phyloP scores from a whole-genome alignment of 1,140 invertebrate species.

The Archivesica marissinica region DNA sequence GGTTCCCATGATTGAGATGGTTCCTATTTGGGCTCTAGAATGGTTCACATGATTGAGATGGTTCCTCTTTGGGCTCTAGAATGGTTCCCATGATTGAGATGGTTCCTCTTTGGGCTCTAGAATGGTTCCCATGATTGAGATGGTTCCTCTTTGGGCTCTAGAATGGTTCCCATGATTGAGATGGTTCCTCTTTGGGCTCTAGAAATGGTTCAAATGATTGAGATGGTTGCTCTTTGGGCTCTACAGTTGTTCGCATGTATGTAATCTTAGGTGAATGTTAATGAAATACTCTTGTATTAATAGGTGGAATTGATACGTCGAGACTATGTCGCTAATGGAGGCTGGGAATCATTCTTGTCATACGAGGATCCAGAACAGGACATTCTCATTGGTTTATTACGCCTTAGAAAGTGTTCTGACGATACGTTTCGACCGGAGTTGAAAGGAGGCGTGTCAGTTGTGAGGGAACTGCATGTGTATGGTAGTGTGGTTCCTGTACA shows the following conservation, averaged over 20 bases:
- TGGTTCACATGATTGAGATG: too few relatives aligned
- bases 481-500: constrained; percentile 98
- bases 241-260: not conserved
- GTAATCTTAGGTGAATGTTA: not conserved
- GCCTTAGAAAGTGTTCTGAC: constrained; percentile 95
- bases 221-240: too few relatives aligned
- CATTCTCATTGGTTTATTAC: constrained; percentile 96
- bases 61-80: too few relatives aligned
- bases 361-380: constrained; percentile 99
- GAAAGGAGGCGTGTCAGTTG: constrained; percentile 91
- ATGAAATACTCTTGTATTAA: not conserved
- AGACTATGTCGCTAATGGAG: constrained; percentile 98
- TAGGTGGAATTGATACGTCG: constrained; percentile 95
- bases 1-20: too few relatives aligned
- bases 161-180: too few relatives aligned
- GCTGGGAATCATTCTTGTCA: constrained; percentile 99
- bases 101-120: too few relatives aligned
- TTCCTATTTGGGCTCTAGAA: too few relatives aligned
- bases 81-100: too few relatives aligned
- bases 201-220: too few relatives aligned
- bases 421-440: constrained; percentile 95
- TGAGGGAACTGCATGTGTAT: constrained; percentile 98
- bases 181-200: too few relatives aligned
- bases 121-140: too few relatives aligned
- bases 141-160: too few relatives aligned